A percentile compares a stretch with the other conserved stretches of the same genome.
Evolutionary conservation across 2,113 vertebrate species (phyloP).

Genomic region (Noctilio leporinus): DNA sequence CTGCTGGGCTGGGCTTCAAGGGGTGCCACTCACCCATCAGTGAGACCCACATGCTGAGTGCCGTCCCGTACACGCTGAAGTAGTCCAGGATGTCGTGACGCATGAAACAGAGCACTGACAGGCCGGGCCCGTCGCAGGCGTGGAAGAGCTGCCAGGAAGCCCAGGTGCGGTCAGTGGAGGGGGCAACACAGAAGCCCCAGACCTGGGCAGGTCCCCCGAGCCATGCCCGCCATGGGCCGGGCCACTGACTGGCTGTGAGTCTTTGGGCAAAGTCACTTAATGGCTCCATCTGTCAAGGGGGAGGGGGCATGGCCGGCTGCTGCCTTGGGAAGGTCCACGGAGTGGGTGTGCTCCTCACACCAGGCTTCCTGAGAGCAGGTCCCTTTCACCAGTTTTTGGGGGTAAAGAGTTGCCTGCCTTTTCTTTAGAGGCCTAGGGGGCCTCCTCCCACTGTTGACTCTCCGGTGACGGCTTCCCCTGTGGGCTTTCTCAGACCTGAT

Average conservation of each 20-base stretch:
- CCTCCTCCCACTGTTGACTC: too few relatives aligned
- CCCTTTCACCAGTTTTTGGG: fast-evolving
- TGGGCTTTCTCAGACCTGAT: background rate
- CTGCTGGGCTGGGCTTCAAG: fast-evolving
- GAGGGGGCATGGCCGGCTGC: fast-evolving
- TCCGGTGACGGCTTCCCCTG: too few relatives aligned
- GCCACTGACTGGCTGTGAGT: fast-evolving
- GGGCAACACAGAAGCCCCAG: fast-evolving
- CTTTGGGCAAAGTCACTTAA: fast-evolving
- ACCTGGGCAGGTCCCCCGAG: background rate
- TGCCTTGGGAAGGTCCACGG: fast-evolving
- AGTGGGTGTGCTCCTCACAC: too few relatives aligned
- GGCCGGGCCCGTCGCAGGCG: slow-evolving; percentile 86
- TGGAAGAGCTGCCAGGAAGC: slow-evolving; percentile 77
- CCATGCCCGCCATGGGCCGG: fast-evolving
- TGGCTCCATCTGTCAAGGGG: fast-evolving
- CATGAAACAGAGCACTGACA: slow-evolving; percentile 93
- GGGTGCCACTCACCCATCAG: slow-evolving; percentile 61
- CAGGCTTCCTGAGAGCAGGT: fast-evolving
- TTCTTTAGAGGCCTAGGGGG: fast-evolving
- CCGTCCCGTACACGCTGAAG: slow-evolving; percentile 93
- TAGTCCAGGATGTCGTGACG: slow-evolving; percentile 92
- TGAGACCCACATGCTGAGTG: slow-evolving; percentile 97
- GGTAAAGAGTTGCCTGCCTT: background rate
- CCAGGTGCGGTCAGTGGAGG: fast-evolving